A percentile compares a stretch with the other conserved stretches of the same genome.
Conservation (phyloP, 2,113 vertebrate species). For the Astur gentilis region DNA sequence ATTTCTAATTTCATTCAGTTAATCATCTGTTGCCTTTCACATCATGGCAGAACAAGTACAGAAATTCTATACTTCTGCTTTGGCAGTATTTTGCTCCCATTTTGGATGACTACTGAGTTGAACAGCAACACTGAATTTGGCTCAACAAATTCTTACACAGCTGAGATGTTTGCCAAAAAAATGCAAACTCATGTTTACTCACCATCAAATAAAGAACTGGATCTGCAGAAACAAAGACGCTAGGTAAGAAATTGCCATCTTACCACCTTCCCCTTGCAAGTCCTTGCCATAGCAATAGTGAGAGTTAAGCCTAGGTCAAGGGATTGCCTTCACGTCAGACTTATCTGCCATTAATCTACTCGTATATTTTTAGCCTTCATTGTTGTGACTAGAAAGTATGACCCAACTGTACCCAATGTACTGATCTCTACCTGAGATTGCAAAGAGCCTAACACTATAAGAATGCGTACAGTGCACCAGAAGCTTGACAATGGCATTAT, state of each 20-base stretch:
- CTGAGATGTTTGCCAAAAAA: not conserved
- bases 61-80: not conserved
- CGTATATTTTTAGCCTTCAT: accelerated
- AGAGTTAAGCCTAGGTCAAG: not conserved
- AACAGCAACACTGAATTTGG: not conserved
- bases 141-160: not conserved
- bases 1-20: not conserved
- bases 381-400: accelerated
- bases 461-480: not conserved
- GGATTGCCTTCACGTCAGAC: not conserved
- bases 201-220: not conserved
- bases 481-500: not conserved
- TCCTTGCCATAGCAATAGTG: not conserved
- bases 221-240: not conserved
- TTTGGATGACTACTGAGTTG: not conserved
- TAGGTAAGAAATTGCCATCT: not conserved
- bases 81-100: not conserved
- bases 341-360: not conserved
- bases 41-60: not conserved
- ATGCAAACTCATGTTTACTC: not conserved
- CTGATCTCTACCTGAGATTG: not conserved
- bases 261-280: not conserved
- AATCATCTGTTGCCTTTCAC: not conserved
- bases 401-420: not conserved
- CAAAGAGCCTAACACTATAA: not conserved